These are phyloP conservation scores for Gila orcuttii DNA, from an alignment of 2,113 vertebrate species.

Conservation along the genomic window DNA sequence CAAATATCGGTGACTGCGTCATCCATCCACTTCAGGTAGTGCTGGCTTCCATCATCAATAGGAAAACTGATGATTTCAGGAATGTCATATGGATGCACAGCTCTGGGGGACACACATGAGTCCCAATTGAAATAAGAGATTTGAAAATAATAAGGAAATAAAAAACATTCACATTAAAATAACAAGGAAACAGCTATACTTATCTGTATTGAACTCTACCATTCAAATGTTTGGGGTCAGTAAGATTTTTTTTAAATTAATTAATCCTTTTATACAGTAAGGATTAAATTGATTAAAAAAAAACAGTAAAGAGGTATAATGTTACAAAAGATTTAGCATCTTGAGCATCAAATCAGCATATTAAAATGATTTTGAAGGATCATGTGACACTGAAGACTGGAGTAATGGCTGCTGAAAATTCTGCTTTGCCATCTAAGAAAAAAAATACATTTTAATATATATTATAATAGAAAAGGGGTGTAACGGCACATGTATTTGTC, in stretches of 20 bases:
- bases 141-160: not conserved
- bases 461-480: no score
- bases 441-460: no score
- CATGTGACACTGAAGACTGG: no score
- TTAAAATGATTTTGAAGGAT: no score
- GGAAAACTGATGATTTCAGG: conserved; percentile 85
- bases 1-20: conserved; percentile 74
- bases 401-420: no score
- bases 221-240: not conserved
- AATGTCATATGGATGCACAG: conserved; percentile 85
- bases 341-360: no score
- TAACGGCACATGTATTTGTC: no score
- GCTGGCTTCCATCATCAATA: conserved; percentile 79
- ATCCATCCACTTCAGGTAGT: conserved; percentile 83
- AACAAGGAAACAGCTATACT: not conserved
- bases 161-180: not conserved
- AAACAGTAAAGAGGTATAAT: not conserved
- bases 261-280: no score
- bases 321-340: no score
- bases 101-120: conserved; percentile 66
- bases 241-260: no score
- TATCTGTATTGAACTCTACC: not conserved
- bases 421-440: no score
- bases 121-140: not conserved
- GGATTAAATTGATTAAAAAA: not conserved